Evolutionary conservation across 2,113 vertebrate genomes (phyloP).

Genomic region (Varanus salvator): DNA sequence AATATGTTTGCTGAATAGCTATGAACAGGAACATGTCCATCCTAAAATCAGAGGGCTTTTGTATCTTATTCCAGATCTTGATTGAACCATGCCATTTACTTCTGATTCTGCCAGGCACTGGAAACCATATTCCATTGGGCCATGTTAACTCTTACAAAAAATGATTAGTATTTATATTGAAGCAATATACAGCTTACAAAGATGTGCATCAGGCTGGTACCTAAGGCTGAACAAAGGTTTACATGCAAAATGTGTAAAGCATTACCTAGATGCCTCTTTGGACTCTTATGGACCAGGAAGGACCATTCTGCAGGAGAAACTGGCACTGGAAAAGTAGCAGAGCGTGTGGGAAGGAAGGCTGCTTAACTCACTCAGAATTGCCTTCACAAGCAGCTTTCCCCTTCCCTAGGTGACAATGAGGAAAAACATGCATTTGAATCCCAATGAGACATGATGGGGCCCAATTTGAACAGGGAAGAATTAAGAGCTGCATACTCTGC

Average conservation of each 20-base stretch:
- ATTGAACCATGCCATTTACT: too few species aligned
- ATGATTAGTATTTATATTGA: too few species aligned
- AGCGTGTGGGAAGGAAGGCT: too few species aligned
- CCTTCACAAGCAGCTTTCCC: background rate
- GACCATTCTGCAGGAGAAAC: background rate
- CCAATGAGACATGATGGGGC: background rate
- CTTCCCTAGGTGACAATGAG: background rate
- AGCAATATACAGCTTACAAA: background rate
- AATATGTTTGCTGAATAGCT: slow-evolving; percentile 11
- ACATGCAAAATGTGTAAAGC: background rate
- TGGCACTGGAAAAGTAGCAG: background rate
- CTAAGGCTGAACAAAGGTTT: background rate
- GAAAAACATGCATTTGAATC: background rate
- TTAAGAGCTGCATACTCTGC: background rate
- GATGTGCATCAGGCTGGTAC: background rate
- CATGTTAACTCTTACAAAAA: too few species aligned
- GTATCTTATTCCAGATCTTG: too few species aligned
- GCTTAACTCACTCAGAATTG: background rate
- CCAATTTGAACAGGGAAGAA: too few species aligned
- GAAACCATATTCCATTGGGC: too few species aligned
- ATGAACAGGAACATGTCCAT: background rate
- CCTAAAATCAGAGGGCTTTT: too few species aligned
- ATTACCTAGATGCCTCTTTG: background rate
- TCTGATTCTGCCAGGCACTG: too few species aligned
- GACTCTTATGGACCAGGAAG: background rate